A percentile compares a stretch with the other conserved stretches of the same genome.
These are phyloP conservation scores for Tubulanus polymorphus DNA, from an alignment of 2,888 invertebrate species.

Conservation along the genomic window DNA sequence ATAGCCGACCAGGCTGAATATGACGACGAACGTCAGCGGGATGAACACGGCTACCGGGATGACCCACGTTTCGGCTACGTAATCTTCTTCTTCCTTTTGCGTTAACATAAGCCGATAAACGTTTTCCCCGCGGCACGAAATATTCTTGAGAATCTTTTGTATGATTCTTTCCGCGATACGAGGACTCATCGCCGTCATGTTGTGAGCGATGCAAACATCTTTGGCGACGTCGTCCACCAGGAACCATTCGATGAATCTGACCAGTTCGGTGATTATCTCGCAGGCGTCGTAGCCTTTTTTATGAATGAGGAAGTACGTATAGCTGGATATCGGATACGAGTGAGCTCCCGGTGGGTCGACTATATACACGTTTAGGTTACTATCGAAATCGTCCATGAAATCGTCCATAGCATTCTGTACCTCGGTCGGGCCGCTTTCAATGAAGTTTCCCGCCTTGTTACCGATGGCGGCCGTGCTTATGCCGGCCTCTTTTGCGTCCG, in stretches of 20 bases:
- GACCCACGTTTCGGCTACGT: slow-evolving; percentile 23
- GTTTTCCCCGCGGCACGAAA: slow-evolving; percentile 27
- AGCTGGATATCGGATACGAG: slow-evolving; percentile 40
- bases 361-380: slow-evolving; percentile 20
- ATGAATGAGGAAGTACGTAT: slow-evolving; percentile 38
- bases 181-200: slow-evolving; percentile 31
- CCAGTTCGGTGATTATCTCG: slow-evolving; percentile 32
- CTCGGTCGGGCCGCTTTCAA: slow-evolving; percentile 18
- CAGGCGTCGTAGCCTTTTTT: slow-evolving; percentile 27
- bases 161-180: slow-evolving; percentile 19
- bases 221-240: slow-evolving; percentile 14
- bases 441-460: slow-evolving; percentile 26
- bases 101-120: slow-evolving; percentile 26
- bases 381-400: slow-evolving; percentile 9
- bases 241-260: slow-evolving; percentile 38
- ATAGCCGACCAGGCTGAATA: slow-evolving; percentile 22
- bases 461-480: slow-evolving; percentile 26
- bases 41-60: slow-evolving; percentile 23
- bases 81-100: slow-evolving; percentile 25
- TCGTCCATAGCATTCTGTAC: slow-evolving; percentile 29
- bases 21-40: slow-evolving; percentile 22
- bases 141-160: slow-evolving; percentile 23
- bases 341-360: slow-evolving; percentile 18
- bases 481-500: slow-evolving; percentile 23
- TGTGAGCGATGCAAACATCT: slow-evolving; percentile 15